Evolutionary conservation across 2,888 invertebrate genomes (phyloP), one percentile per base, ranked within the genome.

Genomic region (Iselma pallidipennis): DNA sequence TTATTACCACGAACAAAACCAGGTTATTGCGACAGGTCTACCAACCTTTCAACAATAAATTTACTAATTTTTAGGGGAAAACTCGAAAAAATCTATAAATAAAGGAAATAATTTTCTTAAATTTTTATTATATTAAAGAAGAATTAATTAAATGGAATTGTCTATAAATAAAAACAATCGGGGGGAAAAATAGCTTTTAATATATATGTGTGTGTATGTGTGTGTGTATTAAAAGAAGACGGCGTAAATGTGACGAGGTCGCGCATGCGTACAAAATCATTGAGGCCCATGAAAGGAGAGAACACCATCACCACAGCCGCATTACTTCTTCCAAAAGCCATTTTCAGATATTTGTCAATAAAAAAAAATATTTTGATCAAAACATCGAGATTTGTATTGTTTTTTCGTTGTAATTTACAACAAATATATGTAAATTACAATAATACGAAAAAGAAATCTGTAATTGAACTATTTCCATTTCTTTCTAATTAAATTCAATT

Each of bases 241-340:
- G 69, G 71, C 69, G 72, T 71, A 70, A 71, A 72, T 70, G 66
- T 61, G 59, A 72, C 77, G 79, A 78, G 78, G 79, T 78, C 79
- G 79, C 80, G 77, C 79, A 72, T 68, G 80, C 79, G 78, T 74
- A 31, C 12, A 42, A 42, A 31, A 29, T 45, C 29, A 29, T 52
- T 59, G 78, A 71, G 79, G 79, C 78, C 79, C 80, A 72, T 69
- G 75, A 76, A 80, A 79, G 80, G 80, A 78, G 80, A 75, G 75
- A 65, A 62, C 61, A 63, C 59, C 63, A 60, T 55, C 61, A 63
- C 59, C 63, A 60, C 57, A 59, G 51, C 63, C 65, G 69, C 68
- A 68, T 63, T 67, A 65, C 66, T 66, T 63, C 63, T 37, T 37
- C 21, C 1, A 45, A 21, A 45, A 45, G 2, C 2, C 10, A 45